Evolutionary conservation across 30 jellyfish, hydroid and myxozoan genomes (phyloP).

Genomic region (Catostylus mosaicus): DNA sequence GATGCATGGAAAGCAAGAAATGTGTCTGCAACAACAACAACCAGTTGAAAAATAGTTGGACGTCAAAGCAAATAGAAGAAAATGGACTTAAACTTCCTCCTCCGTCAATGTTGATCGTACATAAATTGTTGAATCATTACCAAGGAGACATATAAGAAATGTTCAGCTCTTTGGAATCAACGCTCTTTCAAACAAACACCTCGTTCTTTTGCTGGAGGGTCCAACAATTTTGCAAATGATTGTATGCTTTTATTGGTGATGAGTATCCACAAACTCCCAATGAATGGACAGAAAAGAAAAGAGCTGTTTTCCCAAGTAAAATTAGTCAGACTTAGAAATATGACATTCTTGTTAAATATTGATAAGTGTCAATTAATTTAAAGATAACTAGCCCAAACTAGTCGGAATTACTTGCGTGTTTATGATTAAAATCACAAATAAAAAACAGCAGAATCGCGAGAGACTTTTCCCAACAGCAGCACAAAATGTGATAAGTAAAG

Average conservation of each 20-base stretch:
- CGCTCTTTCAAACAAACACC: slow-evolving; percentile 1
- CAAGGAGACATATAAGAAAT: too few species aligned
- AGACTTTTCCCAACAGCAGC: not conserved
- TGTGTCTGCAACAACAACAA: too few species aligned
- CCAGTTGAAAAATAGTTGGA: too few species aligned
- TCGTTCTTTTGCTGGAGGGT: not conserved
- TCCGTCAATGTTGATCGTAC: too few species aligned
- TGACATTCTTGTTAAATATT: not conserved
- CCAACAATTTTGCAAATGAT: too few species aligned
- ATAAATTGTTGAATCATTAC: too few species aligned
- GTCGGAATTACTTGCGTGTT: not conserved
- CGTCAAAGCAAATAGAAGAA: too few species aligned
- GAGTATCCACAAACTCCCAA: not conserved
- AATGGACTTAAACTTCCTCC: too few species aligned
- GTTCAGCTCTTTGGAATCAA: too few species aligned
- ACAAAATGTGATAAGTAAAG: not conserved
- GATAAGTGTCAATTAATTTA: not conserved
- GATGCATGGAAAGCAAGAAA: too few species aligned
- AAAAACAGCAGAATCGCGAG: not conserved
- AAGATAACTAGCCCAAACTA: not conserved
- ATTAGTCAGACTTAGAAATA: not conserved
- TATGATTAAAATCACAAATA: not conserved
- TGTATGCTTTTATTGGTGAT: too few species aligned
- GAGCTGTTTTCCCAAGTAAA: not conserved
- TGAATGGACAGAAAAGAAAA: not conserved